Conservation (phyloP, 1,140 invertebrate genomes). For the Prorops nasuta region DNA sequence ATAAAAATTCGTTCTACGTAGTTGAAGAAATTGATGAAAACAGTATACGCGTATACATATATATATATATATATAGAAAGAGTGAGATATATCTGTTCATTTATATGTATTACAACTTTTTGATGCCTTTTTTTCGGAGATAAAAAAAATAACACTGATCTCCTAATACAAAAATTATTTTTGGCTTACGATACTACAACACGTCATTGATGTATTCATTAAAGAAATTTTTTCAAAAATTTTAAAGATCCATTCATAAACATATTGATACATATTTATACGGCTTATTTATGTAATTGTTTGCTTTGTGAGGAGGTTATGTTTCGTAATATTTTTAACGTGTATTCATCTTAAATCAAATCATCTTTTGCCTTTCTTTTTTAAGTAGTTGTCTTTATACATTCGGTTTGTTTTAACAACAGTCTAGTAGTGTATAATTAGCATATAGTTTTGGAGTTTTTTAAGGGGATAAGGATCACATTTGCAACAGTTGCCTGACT, state of each 20-base stretch:
- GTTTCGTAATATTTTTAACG: constrained; percentile 23
- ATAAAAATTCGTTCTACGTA: background rate
- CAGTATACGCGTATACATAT: too few relatives aligned
- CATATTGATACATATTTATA: background rate
- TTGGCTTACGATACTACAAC: constrained; percentile 10
- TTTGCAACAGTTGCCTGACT: too few relatives aligned
- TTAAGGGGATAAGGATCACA: too few relatives aligned
- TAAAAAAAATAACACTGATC: too few relatives aligned
- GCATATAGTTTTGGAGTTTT: too few relatives aligned
- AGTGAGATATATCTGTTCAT: background rate
- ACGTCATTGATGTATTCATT: background rate
- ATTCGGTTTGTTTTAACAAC: too few relatives aligned
- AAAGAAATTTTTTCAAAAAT: background rate
- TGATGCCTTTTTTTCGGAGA: too few relatives aligned
- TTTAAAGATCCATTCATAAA: constrained; percentile 15
- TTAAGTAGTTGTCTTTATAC: too few relatives aligned
- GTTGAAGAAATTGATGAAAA: background rate
- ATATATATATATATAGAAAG: background rate
- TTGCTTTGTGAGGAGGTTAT: constrained; percentile 24
- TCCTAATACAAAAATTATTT: constrained; percentile 14
- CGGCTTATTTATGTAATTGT: background rate
- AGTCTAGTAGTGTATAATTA: too few relatives aligned
- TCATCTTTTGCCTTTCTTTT: too few relatives aligned
- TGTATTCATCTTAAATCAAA: too few relatives aligned
- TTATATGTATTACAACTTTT: background rate